Conservation (phyloP, 2,888 invertebrate species). For the Venustoraphidia nigricollis region DNA sequence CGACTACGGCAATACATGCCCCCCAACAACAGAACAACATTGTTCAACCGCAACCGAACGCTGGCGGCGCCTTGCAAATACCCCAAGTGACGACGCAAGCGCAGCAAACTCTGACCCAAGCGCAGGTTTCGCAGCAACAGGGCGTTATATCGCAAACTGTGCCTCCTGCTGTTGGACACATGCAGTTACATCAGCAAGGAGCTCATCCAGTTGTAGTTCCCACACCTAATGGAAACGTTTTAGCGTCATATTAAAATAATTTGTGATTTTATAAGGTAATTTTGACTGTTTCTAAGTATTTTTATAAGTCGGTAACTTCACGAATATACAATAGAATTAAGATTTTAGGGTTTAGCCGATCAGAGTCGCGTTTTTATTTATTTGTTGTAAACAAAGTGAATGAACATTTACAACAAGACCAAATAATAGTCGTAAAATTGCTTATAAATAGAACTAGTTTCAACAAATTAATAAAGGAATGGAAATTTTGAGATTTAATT, state of each 20-base stretch:
- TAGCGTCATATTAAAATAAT: slow-evolving; percentile 29
- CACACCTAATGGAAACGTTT: slow-evolving; percentile 34
- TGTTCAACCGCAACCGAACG: slow-evolving; percentile 10
- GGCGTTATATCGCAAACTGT: slow-evolving; percentile 5
- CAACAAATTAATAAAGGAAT: too few species aligned
- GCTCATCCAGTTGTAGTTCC: slow-evolving; percentile 38
- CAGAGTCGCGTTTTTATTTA: too few species aligned
- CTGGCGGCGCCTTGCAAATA: slow-evolving; percentile 17
- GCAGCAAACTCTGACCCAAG: slow-evolving; percentile 10
- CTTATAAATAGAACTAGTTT: too few species aligned
- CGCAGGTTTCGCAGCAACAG: not conserved
- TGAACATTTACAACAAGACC: too few species aligned
- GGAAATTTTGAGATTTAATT: too few species aligned
- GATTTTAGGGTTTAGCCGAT: too few species aligned
- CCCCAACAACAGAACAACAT: slow-evolving; percentile 6
- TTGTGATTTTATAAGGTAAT: too few species aligned
- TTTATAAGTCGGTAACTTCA: too few species aligned
- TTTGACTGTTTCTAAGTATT: too few species aligned
- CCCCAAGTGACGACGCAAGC: slow-evolving; percentile 21
- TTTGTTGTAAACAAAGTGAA: too few species aligned
- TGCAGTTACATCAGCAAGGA: slow-evolving; percentile 23
- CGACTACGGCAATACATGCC: slow-evolving; percentile 22
- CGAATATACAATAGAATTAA: too few species aligned
- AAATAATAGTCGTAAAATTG: too few species aligned
- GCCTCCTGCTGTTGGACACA: slow-evolving; percentile 4